Base-by-base conservation (phyloP, 2,888 invertebrate species). In the Hemicrepidius hirtus region DNA sequence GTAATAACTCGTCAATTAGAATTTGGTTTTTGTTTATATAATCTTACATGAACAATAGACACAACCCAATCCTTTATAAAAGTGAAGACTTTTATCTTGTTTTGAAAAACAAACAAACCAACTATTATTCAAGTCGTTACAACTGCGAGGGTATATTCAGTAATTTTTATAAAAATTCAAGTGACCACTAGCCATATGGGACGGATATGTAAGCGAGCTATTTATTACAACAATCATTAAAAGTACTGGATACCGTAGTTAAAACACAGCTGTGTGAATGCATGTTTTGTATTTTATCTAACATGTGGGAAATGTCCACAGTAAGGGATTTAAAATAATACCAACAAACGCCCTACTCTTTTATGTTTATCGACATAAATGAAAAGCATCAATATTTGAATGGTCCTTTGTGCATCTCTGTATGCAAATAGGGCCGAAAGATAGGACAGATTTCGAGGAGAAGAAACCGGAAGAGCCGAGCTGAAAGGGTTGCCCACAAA, bases 291-390 rank as follows among this genome's bases (percentile, higher is more conserved):
- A 70, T 73, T 70, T 73, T 53, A 71, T 69, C 63, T 68, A 70
- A 77, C 78, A 79, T 78, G 77, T 79, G 79, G 78, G 78, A 76
- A 77, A 78, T 79, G 77, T 78, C 78, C 77, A 77, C 76, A 77
- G 32, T 46, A 53, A 72, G 74, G 70, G 73, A 64, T 69, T 59
- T 68, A 75, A 76, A 75, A 76, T 71, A 75, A 71, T 74, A 75
- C 71, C 59, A 74, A 68, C 74, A 74, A 44, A 62, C 69, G 64
- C 41, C 68, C 69, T 57, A 65, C 53, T 46, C 64, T 40, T 20
- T 73, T 21, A 24, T 60, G 57, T 40, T 46, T 55, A 57, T 57
- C 32, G 49, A 68, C 40, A 32, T 37, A 71, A 74, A 73, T 62
- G 67, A 70, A 67, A 70, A 67, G 40, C 65, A 59, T 57, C 64